Base-by-base conservation (phyloP, 2,888 invertebrate species). In the Ferdinandea cuprea region DNA sequence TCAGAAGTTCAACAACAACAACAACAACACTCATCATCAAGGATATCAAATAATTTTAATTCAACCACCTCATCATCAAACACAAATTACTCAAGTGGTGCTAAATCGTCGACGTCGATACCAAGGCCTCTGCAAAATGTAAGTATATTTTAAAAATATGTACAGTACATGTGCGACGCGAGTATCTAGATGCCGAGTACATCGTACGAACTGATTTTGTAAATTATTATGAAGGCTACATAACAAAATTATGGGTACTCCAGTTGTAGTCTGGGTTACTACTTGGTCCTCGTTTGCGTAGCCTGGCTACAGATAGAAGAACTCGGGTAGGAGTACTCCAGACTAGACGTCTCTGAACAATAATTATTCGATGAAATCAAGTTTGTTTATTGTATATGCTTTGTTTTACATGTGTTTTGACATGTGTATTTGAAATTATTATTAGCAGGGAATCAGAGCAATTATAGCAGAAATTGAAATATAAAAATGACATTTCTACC, bases 41-140 rank as follows among this genome's bases (percentile, higher is more conserved):
- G 86, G 86, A 86, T 88, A 86, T 86, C 89, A 86, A 90, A 88
- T 87, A 87, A 86, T 86, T 86, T 85, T 85, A 86, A 83, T 84
- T 80, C 86, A 44, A 85, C 87, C 71, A 86, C 87, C 80, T 85
- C 88, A 85, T 87, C 89, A 65, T 86, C 88, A 79, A 86, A 86
- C 76, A 81, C 86, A 66, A 87, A 83, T 81, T 88, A 87, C 83
- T 66, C 87, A 85, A 89, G 81, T 87, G 87, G 88, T 84, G 87
- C 86, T 69, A 90, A 89, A 85, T 77, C 88, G n/a, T 87, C 88
- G 80, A 81, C 89, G 80, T 87, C 88, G 66, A 87, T 89, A 85
- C 87, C 89, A 61, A 88, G 91, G 85, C 88, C 90, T 80, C 87
- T 91, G 65, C 90, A 91, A 89, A 91, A 90, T 89, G 91, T 91